Percentiles rank a stretch among this genome's conserved stretches.
These are phyloP conservation scores for Apolygus lucorum DNA, from an alignment of 1,140 invertebrate genomes.

Conservation along the genomic window DNA sequence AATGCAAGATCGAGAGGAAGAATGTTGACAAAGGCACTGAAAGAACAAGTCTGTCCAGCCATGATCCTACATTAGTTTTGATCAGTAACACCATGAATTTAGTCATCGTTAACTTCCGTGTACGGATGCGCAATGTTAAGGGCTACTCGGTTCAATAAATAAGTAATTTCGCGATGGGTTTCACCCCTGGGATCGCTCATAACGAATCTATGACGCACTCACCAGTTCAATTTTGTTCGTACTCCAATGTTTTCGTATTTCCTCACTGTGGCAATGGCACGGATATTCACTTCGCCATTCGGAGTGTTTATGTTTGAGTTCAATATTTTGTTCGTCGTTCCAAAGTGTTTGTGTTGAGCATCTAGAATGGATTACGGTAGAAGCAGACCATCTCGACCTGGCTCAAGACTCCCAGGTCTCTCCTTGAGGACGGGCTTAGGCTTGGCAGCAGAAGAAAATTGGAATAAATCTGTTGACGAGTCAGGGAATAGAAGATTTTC, in stretches of 20 bases:
- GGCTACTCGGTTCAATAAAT: no score
- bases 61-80: no score
- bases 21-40: not conserved
- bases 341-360: not conserved
- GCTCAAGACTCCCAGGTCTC: conserved; percentile 26
- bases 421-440: conserved; percentile 25
- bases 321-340: no score
- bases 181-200: not conserved
- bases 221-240: not conserved
- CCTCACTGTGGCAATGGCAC: no score
- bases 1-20: not conserved
- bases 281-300: no score
- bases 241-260: not conserved
- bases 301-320: no score
- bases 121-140: no score
- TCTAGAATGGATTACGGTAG: not conserved
- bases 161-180: not conserved
- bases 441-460: conserved; percentile 28
- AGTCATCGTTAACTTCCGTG: no score
- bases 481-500: conserved; percentile 32
- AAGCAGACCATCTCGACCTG: conserved; percentile 10
- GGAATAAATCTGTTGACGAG: conserved; percentile 32
- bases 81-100: no score
- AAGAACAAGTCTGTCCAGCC: no score
- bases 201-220: not conserved